phyloP scores from a whole-genome alignment of 2,888 invertebrate genomes.

The Xanthia togata region DNA sequence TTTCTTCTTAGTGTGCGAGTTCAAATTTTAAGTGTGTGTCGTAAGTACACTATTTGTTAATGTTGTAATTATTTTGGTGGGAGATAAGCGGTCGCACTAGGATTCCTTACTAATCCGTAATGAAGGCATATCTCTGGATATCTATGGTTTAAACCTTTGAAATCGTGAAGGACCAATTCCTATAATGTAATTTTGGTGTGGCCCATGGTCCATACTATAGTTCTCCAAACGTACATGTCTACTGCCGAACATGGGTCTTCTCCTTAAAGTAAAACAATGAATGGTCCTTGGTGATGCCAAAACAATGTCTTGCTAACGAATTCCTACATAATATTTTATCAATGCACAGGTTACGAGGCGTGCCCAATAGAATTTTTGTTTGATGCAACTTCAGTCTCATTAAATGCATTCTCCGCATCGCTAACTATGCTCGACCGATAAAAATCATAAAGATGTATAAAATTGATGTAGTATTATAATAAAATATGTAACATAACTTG shows the following conservation, averaged over 20 bases:
- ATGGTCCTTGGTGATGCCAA: conserved; percentile 39
- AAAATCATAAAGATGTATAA: conserved; percentile 16
- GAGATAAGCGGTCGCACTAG: no score
- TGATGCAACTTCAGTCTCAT: not conserved
- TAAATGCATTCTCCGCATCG: conserved; percentile 6
- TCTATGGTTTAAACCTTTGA: no score
- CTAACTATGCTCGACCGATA: not conserved
- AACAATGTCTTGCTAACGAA: not conserved
- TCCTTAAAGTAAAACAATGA: conserved; percentile 44
- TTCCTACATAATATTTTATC: conserved; percentile 12
- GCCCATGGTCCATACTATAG: not conserved
- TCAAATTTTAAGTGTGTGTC: no score
- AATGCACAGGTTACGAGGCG: not conserved
- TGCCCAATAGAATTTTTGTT: not conserved
- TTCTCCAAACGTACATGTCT: not conserved
- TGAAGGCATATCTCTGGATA: no score
- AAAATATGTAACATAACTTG: conserved; percentile 13
- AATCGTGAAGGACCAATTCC: not conserved
- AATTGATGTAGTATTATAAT: not conserved
- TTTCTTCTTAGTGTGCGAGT: no score
- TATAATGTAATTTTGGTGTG: not conserved
- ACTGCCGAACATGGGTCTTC: not conserved
- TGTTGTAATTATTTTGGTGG: no score
- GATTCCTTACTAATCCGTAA: no score
- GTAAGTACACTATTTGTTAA: no score